Base-by-base conservation (phyloP, 2,888 invertebrate genomes). In the Caenorhabditis sinica region DNA sequence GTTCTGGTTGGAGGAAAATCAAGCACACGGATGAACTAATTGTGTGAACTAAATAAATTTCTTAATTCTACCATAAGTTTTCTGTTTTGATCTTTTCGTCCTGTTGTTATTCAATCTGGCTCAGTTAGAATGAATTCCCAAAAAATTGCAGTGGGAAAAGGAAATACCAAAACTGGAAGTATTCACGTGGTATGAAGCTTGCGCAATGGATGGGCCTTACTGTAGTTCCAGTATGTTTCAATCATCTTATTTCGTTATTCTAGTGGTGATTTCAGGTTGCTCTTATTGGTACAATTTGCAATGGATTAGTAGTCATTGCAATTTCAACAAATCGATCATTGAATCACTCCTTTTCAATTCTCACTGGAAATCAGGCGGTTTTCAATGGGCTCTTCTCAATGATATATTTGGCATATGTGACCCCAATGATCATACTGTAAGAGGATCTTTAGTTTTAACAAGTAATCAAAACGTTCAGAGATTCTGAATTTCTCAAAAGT, bases 291-390 rank as follows among this genome's bases (percentile, higher is more conserved):
- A 15, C 28, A 13, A 15, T 73, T 15, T 49, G 49, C 17, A 73
- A 73, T 20, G 20, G 60, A 28, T 20, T 49, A 3, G 51, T 73
- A 1, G 49, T 73, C 2, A 11, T 73, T 17, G 49, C 51, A 23
- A 53, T 49, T 0, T 53, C 23, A 17, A 51, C 17, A 4, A 73
- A 61, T n/a, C 63, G 43, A 13, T 73, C 74, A 9, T 23, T 65
- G 11, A 53, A n/a, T 43, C 56, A 65, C n/a, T 63, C 74, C 0
- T 74, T 74, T 53, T 74, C 74, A 17, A 43, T 74, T 15, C 74
- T 65, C n/a, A 74, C 74, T 2, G 56, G 40, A 2, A 74, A 65
- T 28, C 63, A 74, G 30, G 65, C 74, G 17, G 1, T 74, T 0
- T 74, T 74, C 56, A 65, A 74, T 25, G 53, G 53, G 1, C 13